Base-by-base conservation (phyloP, 2,113 vertebrate species). In the Amphiprion percula region DNA sequence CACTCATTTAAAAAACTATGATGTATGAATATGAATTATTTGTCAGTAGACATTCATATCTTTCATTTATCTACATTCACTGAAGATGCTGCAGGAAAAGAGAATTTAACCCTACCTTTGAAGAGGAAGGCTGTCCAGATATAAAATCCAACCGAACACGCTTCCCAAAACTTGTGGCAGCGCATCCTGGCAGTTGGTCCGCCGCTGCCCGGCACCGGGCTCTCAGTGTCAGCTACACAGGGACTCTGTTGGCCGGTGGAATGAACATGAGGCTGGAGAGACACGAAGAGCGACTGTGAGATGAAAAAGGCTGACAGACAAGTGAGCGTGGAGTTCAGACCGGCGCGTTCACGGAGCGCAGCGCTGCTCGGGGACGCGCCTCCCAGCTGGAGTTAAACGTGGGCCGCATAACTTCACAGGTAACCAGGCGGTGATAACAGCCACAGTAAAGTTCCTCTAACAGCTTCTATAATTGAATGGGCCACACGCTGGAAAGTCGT, bases 51-150 rank as follows among this genome's bases (percentile, higher is more conserved):
- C 30, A 5, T 30, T 30, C 30, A 1, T 30, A 37, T 2, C 8
- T 37, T 44, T 44, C 11, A 52, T 28, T 19, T 6, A 54, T 37
- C 14, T 6, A n/a, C 11, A 44, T 4, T 68, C 0, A 30, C 5
- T 70, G 3, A 26, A 64, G 5, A 5, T 72, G 59, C 26, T 54
- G 6, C 17, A 4, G 33, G 33, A 37, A 24, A 14, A 26, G 26
- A 23, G 15, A 70, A 59, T 15, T 30, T 33, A 12, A 26, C 3
- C 88, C 7, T 92, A 95, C 94, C 94, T 94, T 72, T 92, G 54
- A 94, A 90, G 39, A 94, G 86, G 15, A 93, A 28, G 14, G 83
- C 75, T 3, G 84, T 85, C 84, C 88, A 95, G 41, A 95, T 58
- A 60, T 92, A 93, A 72, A 93, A 88, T 63, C 92, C 91, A 68